Base-by-base conservation (phyloP, 2,797 vertebrate genomes). In the Sus cebifrons region DNA sequence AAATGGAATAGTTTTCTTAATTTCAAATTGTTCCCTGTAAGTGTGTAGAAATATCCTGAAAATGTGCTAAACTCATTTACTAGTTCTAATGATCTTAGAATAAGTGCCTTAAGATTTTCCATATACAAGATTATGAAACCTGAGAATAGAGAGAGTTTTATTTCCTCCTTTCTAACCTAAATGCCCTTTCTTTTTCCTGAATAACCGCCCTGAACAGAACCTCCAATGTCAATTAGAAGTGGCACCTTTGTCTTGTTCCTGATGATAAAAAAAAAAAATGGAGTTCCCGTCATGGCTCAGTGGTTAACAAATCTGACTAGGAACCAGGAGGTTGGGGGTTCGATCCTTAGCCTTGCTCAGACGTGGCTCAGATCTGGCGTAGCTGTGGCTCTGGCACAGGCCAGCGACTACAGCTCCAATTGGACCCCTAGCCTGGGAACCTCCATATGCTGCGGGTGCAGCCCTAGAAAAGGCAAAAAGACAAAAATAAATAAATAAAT, bases 1-100 rank as follows among this genome's bases (percentile, higher is more conserved):
- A 86, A 67, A 85, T 74, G n/a, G 77, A 92, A n/a, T 67, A 49
- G 18, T 78, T 91, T 86, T 81, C 74, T 85, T 88, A 78, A 84
- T 95, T 90, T 86, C 27, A 58, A 32, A 86, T 71, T 67, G 20
- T 67, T 71, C 7, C 67, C 10, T 88, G 13, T 77, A 75, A 90
- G 15, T 90, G 21, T 27, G 44, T 65, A 65, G n/a, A 71, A 86
- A 90, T 86, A 89, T 77, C 15, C 27, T 60, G 25, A 5, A 86
- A 25, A 49, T 49, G 44, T 49, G 32, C 32, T 83, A 44, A 87
- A 87, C 77, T 86, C 17, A 77, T 40, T 94, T 83, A 64, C 27
- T 84, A 92, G 65, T 73, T 84, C 15, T 78, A 84, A 78, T 40
- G 78, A 44, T n/a, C 87, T 91, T 44, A 79, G 58, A 79, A 52